Conservation (phyloP, 2,113 vertebrate species). For the Speoplatyrhinus poulsoni region DNA sequence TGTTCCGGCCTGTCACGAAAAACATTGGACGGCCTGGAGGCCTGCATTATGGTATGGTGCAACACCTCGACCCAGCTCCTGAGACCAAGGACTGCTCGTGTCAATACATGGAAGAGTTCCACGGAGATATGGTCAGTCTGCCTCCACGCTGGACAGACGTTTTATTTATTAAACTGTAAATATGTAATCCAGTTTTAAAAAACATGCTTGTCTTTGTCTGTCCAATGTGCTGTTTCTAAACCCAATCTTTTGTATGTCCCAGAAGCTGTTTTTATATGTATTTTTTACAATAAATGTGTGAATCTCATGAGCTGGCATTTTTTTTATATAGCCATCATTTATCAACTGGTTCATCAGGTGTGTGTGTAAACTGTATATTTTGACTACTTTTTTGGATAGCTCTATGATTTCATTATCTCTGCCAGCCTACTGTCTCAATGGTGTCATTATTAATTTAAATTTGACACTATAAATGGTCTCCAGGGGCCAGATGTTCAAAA, state of each 20-base stretch:
- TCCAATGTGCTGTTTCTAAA: slow-evolving; percentile 80
- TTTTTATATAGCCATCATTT: not conserved
- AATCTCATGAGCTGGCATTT: slow-evolving; percentile 35
- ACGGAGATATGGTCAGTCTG: slow-evolving; percentile 71
- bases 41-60: too few relatives aligned
- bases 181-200: slow-evolving; percentile 74
- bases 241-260: slow-evolving; percentile 82
- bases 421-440: too few relatives aligned
- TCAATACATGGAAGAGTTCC: slow-evolving; percentile 16
- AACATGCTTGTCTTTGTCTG: slow-evolving; percentile 73
- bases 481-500: too few relatives aligned
- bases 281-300: slow-evolving; percentile 87
- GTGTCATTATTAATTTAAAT: too few relatives aligned
- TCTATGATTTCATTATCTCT: too few relatives aligned
- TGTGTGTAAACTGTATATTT: too few relatives aligned
- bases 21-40: too few relatives aligned
- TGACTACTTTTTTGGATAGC: too few relatives aligned
- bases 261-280: slow-evolving; percentile 83
- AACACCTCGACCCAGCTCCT: too few relatives aligned
- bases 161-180: slow-evolving; percentile 86
- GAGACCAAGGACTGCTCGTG: too few relatives aligned
- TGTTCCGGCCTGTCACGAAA: too few relatives aligned
- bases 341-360: not conserved
- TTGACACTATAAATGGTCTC: too few relatives aligned
- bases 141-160: slow-evolving; percentile 71